Percentiles rank a stretch among this genome's conserved stretches.
Conservation (phyloP, 2,888 invertebrate species). For the Melanophora roralis region DNA sequence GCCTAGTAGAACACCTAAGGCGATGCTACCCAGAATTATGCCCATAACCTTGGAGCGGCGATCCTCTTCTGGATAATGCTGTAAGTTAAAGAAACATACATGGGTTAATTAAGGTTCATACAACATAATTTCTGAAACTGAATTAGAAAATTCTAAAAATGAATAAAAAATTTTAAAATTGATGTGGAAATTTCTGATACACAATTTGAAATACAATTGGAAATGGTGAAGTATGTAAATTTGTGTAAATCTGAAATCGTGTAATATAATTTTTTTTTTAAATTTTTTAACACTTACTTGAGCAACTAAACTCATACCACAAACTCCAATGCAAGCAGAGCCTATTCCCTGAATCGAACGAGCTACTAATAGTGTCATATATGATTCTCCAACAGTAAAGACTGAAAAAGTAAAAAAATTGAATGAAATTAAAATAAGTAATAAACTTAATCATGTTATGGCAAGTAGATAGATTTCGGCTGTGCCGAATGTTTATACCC, state of each 20-base stretch:
- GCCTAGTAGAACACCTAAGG: constrained; percentile 87
- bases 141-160: too few species aligned
- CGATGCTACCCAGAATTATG: constrained; percentile 87
- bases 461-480: too few species aligned
- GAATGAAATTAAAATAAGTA: too few species aligned
- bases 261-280: too few species aligned
- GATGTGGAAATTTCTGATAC: too few species aligned
- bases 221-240: neutral
- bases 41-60: constrained; percentile 85
- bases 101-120: neutral
- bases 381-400: constrained; percentile 86
- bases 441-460: too few species aligned
- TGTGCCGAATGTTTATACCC: too few species aligned
- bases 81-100: neutral
- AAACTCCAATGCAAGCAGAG: constrained; percentile 87
- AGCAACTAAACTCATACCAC: constrained; percentile 89
- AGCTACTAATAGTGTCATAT: constrained; percentile 83
- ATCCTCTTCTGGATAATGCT: constrained; percentile 76
- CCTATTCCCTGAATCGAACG: constrained; percentile 88
- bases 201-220: too few species aligned
- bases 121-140: neutral
- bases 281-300: constrained; percentile 70
- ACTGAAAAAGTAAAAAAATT: constrained; percentile 78
- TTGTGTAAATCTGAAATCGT: too few species aligned
- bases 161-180: neutral